Evolutionary conservation across 2,888 invertebrate genomes (phyloP).

Genomic region (Stenchaetothrips biformis): DNA sequence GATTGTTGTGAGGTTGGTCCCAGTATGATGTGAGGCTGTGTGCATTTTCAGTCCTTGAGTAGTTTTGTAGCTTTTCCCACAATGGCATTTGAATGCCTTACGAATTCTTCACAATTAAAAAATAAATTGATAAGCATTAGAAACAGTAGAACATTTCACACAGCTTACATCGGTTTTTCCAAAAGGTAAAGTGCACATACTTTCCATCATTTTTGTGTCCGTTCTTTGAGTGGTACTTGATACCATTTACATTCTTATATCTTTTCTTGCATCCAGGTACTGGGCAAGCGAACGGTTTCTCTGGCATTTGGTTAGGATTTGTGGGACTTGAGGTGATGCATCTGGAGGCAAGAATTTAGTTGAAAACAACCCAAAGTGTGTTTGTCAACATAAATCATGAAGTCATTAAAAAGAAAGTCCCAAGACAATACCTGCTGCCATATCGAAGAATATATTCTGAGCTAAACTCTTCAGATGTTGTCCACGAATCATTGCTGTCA

Average conservation of each 20-base stretch:
- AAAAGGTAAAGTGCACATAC: constrained; percentile 51
- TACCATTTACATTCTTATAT: constrained; percentile 83
- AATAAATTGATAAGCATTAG: constrained; percentile 26
- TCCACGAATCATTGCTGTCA: constrained; percentile 78
- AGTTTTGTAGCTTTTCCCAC: constrained; percentile 82
- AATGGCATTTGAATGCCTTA: constrained; percentile 76
- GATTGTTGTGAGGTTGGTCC: constrained; percentile 41
- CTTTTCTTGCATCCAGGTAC: constrained; percentile 82
- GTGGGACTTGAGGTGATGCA: constrained; percentile 37
- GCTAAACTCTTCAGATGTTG: constrained; percentile 71
- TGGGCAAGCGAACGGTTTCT: constrained; percentile 79
- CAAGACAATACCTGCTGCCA: constrained; percentile 54
- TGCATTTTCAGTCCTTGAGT: constrained; percentile 73
- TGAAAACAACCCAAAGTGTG: too few relatives aligned
- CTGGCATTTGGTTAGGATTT: constrained; percentile 42
- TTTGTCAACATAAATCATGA: neutral
- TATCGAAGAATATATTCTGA: constrained; percentile 73
- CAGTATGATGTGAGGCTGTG: constrained; percentile 49
- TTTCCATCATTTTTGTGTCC: constrained; percentile 80
- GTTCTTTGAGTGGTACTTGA: constrained; percentile 83
- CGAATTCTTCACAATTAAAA: constrained; percentile 55
- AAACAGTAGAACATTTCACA: neutral
- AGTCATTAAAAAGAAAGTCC: constrained; percentile 19
- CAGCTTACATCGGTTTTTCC: neutral
- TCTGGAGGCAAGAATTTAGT: constrained; percentile 31